Evolutionary conservation across 2,888 invertebrate genomes (phyloP), one percentile per base, ranked within the genome.

Genomic region (Idaea biselata): DNA sequence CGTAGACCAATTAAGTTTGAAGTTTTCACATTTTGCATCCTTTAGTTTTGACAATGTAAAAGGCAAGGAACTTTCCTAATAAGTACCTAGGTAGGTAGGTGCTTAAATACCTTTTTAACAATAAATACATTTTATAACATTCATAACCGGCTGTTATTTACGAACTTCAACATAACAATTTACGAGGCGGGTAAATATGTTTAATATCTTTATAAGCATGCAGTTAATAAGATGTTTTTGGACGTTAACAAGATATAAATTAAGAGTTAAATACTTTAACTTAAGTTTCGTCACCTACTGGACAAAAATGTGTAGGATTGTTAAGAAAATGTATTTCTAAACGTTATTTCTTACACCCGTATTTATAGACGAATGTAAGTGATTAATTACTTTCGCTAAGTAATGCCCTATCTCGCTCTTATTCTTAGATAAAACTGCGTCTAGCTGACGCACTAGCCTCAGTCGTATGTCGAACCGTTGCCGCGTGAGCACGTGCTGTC

Each of bases 151-250:
- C 67, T n/a, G 68, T 66, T 68, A 62, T 59, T 65, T 61, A 64
- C 55, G 44, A 59, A 64, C 68, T 69, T 69, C 71, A 65, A 58
- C 62, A 58, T 17, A 18, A 18, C 54, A 66, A 69, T 71, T 71
- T 71, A 68, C 68, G 68, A 63, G 59, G 58, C 64, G 66, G 62
- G 71, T 71, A 64, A 71, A 69, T 66, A 66, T 63, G 68, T 66
- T 69, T 68, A 63, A 69, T 67, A 69, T 68, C 67, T 71, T 68
- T 63, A 69, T 69, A 69, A 67, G 62, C 63, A 58, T 63, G 59
- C 55, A 63, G 61, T 65, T 68, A 68, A 65, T 62, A 57, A 67
- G 64, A 54, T 58, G 58, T 18, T 17, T 55, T 63, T 61, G 18
- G 64, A 61, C 60, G 63, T 61, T 65, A 69, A 69, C 44, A 64